Evolutionary conservation across 2,113 vertebrate genomes (phyloP).

Genomic region (Lagopus muta): DNA sequence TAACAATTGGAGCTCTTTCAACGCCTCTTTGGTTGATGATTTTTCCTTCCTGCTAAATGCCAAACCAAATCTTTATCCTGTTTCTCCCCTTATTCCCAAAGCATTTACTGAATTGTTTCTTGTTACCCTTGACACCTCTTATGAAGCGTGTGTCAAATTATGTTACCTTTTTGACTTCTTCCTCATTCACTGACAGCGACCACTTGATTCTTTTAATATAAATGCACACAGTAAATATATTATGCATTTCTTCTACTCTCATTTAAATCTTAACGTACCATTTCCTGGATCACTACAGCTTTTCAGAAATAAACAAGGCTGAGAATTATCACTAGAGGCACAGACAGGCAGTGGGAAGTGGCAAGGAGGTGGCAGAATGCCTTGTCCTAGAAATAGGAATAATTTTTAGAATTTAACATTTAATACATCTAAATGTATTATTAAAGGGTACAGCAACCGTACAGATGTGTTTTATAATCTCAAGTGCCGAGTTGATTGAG

Average conservation of each 20-base stretch:
- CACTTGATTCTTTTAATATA: not conserved
- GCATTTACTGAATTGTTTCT: not conserved
- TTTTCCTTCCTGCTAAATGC: not conserved
- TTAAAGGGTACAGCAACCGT: constrained; percentile 15
- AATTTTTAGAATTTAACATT: constrained; percentile 39
- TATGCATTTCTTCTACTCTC: not conserved
- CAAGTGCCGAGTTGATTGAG: not conserved
- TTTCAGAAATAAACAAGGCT: constrained; percentile 42
- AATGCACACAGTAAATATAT: not conserved
- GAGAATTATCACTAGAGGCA: constrained; percentile 45
- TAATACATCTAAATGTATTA: constrained; percentile 19
- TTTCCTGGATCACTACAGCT: not conserved
- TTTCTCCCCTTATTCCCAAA: not conserved
- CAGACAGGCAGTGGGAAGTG: constrained; percentile 51
- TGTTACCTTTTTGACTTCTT: not conserved
- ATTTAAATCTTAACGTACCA: constrained; percentile 20
- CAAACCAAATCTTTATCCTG: not conserved
- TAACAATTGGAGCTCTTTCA: constrained; percentile 29
- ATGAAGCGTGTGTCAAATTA: not conserved
- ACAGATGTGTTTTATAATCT: not conserved
- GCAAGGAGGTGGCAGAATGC: constrained; percentile 59
- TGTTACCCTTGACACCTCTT: not conserved
- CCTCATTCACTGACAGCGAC: not conserved
- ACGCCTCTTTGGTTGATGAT: not conserved
- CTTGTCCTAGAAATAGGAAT: constrained; percentile 46